Evolutionary conservation across 1,140 invertebrate species (phyloP), one percentile per base, ranked within the genome.

Genomic region (Brachionus calyciflorus): DNA sequence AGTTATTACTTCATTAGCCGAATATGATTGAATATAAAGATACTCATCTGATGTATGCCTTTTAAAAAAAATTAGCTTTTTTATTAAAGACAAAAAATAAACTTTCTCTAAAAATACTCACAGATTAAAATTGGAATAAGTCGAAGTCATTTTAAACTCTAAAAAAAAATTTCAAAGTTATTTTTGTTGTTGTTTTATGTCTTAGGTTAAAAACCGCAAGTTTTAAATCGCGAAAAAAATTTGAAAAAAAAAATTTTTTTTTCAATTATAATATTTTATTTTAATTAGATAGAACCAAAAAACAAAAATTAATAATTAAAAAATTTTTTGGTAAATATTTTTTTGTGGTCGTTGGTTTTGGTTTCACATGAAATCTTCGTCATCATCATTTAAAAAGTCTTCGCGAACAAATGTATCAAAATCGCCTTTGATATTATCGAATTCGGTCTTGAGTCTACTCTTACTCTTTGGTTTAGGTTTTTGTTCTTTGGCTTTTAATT

Each of bases 311-410:
- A 40, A 28, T 33, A 60, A 60, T 33, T 19, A 12, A 3, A 30
- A 60, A 60, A 33, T 9, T 60, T 9, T 55, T 55, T 30, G 55
- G 19, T 55, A n/a, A 28, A 28, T 14, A 26, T 55, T 55, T 1
- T 2, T 24, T 55, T 21, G 10, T 55, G n/a, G n/a, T n/a, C n/a
- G n/a, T n/a, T n/a, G n/a, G n/a, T n/a, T n/a, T n/a, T n/a, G n/a
- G n/a, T n/a, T 73, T 73, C 48, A 73, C 69, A 73, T 73, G 17
- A 73, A 73, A 73, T 73, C 69, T 51, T 73, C 69, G 21, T 51
- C 69, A 51, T 28, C 69, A 17, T 73, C 69, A 3, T 73, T 46
- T n/a, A 51, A 5, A 73, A 19, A 28, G 21, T 40, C 69, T 12
- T 73, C 69, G 9, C 37, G n/a, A 21, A 73, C n/a, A 51, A 73